These are phyloP conservation scores for Eristalis intricaria DNA, from an alignment of 2,888 invertebrate species.

Conservation along the genomic window DNA sequence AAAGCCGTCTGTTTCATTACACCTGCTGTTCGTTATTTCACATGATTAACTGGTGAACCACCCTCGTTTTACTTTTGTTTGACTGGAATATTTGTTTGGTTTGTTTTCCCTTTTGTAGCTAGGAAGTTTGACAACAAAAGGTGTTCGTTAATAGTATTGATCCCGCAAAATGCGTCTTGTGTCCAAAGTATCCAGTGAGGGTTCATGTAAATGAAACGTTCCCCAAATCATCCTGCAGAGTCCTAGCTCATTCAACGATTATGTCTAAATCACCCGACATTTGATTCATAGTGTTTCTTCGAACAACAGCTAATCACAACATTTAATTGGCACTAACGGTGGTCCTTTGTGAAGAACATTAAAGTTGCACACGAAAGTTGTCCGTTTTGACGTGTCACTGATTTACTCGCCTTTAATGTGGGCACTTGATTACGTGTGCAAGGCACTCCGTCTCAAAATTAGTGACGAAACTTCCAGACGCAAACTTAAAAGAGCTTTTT, in stretches of 20 bases:
- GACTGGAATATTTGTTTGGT: neutral
- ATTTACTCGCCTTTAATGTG: neutral
- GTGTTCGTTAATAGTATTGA: constrained; percentile 49
- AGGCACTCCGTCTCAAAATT: neutral
- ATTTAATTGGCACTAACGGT: neutral
- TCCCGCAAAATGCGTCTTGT: neutral
- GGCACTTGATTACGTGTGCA: neutral
- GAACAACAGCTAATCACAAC: neutral
- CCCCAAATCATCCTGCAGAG: too few relatives aligned
- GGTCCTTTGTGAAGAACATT: neutral
- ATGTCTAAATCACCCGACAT: too few relatives aligned
- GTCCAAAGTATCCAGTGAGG: neutral
- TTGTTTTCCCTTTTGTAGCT: constrained; percentile 40
- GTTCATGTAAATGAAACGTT: neutral
- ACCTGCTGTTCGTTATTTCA: constrained; percentile 9
- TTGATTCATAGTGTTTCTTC: neutral
- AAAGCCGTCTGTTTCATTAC: neutral
- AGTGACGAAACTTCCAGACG: neutral
- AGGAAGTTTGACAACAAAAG: constrained; percentile 47
- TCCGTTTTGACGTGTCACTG: too few relatives aligned
- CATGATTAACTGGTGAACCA: constrained; percentile 15
- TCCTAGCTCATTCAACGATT: too few relatives aligned
- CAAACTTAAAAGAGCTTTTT: neutral
- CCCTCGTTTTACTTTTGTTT: neutral
- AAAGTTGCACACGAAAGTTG: neutral